Conservation (phyloP, 2,888 invertebrate species). For the Operophtera brumata region DNA sequence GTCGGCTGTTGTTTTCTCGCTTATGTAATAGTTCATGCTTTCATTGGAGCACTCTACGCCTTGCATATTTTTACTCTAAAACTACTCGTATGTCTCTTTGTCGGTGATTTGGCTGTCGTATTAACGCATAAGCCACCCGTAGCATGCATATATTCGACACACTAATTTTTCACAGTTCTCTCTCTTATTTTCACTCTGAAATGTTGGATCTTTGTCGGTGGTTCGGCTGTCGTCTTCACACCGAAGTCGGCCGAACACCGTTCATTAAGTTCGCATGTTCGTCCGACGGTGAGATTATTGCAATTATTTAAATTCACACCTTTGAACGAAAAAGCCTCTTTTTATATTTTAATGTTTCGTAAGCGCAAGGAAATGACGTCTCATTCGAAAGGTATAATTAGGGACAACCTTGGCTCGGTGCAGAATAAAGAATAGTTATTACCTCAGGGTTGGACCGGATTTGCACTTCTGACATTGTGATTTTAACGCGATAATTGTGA, state of each 20-base stretch:
- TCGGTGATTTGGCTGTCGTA: background rate
- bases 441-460: slow-evolving; percentile 62
- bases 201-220: slow-evolving; percentile 46
- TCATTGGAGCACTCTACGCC: too few species aligned
- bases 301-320: slow-evolving; percentile 82
- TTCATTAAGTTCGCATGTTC: slow-evolving; percentile 77
- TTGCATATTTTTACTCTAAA: too few species aligned
- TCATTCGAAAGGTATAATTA: slow-evolving; percentile 80
- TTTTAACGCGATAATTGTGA: slow-evolving; percentile 64
- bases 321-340: slow-evolving; percentile 76
- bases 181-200: background rate
- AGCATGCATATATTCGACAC: background rate
- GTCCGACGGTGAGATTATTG: slow-evolving; percentile 71
- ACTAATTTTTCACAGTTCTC: background rate
- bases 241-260: slow-evolving; percentile 41
- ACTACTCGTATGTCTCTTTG: too few species aligned
- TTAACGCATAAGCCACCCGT: background rate
- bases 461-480: slow-evolving; percentile 62
- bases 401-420: slow-evolving; percentile 64
- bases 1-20: too few species aligned
- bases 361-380: slow-evolving; percentile 78
- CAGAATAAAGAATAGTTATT: slow-evolving; percentile 20
- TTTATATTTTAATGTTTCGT: slow-evolving; percentile 77
- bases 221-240: slow-evolving; percentile 61
- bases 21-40: too few species aligned